These are phyloP conservation scores for Urocynchramus pylzowi DNA, from an alignment of 2,113 vertebrate species.

Conservation along the genomic window DNA sequence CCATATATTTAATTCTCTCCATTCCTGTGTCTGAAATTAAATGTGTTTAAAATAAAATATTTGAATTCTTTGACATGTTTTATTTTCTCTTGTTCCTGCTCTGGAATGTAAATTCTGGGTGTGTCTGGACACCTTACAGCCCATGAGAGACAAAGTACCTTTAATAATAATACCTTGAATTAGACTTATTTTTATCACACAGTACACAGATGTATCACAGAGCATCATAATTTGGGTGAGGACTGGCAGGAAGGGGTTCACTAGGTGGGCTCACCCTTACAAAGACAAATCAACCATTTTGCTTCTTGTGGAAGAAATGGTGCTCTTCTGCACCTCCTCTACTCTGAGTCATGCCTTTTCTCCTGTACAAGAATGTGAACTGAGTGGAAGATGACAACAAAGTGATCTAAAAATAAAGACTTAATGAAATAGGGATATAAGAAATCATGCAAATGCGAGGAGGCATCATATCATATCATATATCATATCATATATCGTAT, in stretches of 20 bases:
- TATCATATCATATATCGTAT: too few species aligned
- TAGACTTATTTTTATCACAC: neutral
- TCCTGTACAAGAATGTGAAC: neutral
- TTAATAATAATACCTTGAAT: neutral
- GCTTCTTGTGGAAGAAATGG: neutral
- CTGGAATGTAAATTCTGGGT: neutral
- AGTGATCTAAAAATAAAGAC: neutral
- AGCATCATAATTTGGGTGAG: accelerated
- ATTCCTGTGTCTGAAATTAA: neutral
- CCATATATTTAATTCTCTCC: neutral
- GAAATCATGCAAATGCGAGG: neutral
- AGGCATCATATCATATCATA: too few species aligned
- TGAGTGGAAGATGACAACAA: neutral
- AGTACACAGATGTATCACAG: neutral
- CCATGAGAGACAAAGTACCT: neutral
- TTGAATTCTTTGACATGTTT: neutral
- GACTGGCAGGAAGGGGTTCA: neutral
- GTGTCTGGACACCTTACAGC: neutral
- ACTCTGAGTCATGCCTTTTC: neutral
- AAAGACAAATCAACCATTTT: neutral
- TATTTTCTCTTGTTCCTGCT: neutral
- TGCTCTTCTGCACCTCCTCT: neutral
- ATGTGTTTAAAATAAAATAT: neutral
- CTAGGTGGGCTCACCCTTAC: neutral
- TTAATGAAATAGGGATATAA: neutral